phyloP scores from a whole-genome alignment of 2,888 invertebrate species.

The Harpalus rufipes region DNA sequence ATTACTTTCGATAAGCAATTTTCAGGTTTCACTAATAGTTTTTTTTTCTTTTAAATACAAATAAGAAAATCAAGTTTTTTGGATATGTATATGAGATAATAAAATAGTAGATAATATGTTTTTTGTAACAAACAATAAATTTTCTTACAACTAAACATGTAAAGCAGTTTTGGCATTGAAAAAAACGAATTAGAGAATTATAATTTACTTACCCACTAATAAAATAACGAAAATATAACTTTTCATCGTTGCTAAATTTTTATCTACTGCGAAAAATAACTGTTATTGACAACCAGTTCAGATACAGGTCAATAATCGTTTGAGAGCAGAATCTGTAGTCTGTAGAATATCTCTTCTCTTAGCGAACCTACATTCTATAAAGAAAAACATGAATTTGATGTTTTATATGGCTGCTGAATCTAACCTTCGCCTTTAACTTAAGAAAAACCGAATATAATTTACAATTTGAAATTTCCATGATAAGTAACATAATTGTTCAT shows the following conservation, averaged over 20 bases:
- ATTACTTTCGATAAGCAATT: too few relatives aligned
- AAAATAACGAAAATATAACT: background rate
- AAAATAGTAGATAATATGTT: too few relatives aligned
- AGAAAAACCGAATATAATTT: conserved; percentile 7
- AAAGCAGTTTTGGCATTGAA: background rate
- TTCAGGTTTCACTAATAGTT: too few relatives aligned
- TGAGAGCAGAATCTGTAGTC: background rate
- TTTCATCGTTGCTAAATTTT: background rate
- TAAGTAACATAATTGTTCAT: background rate
- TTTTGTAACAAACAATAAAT: too few relatives aligned
- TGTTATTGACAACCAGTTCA: background rate
- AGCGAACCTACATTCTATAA: background rate
- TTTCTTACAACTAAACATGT: background rate
- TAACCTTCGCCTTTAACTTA: background rate
- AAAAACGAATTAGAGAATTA: background rate
- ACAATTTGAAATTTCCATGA: conserved; percentile 7
- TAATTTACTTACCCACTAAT: conserved; percentile 24
- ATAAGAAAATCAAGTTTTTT: too few relatives aligned
- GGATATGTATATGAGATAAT: too few relatives aligned
- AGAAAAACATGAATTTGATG: background rate
- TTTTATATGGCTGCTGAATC: background rate
- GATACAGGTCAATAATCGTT: conserved; percentile 8
- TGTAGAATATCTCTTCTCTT: background rate
- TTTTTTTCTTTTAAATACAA: too few relatives aligned
- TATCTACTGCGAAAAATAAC: background rate